Evolutionary conservation across 2,113 vertebrate species (phyloP).

Genomic region (Laterallus jamaicensis): DNA sequence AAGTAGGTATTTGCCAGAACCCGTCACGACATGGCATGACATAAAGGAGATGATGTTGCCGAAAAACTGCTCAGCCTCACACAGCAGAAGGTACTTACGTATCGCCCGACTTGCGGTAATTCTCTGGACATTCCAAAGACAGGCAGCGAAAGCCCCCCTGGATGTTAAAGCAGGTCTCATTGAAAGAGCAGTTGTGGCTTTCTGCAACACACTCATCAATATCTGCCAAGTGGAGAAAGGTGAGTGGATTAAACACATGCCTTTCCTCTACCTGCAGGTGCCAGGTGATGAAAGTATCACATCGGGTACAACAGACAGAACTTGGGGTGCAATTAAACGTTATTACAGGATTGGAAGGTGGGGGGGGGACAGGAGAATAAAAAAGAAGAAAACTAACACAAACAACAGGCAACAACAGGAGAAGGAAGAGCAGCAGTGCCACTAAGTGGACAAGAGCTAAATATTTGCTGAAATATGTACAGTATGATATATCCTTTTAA

Average conservation of each 20-base stretch:
- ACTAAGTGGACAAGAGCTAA: slow-evolving; percentile 38
- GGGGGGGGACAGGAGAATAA: not conserved
- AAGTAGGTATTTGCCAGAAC: rapidly evolving
- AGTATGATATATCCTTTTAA: not conserved
- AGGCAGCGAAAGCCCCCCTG: slow-evolving; percentile 92
- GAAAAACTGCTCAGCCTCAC: not conserved
- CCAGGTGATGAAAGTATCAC: not conserved
- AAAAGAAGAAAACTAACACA: not conserved
- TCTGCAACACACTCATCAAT: slow-evolving; percentile 91
- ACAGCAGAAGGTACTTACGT: slow-evolving; percentile 82
- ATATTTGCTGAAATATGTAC: not conserved
- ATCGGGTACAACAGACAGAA: not conserved
- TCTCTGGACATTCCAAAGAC: slow-evolving; percentile 86
- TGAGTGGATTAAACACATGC: not conserved
- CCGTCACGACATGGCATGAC: not conserved
- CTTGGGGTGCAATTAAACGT: not conserved
- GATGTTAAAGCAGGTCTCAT: slow-evolving; percentile 95
- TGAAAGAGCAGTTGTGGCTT: slow-evolving; percentile 87
- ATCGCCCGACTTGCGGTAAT: slow-evolving; percentile 88
- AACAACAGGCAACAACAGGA: not conserved
- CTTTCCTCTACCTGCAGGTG: not conserved
- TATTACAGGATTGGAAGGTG: not conserved
- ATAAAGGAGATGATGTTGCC: not conserved
- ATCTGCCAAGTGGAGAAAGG: slow-evolving; percentile 74
- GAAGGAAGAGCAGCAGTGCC: slow-evolving; percentile 51